These are phyloP conservation scores for Tylochromis polylepis DNA, from an alignment of 2,113 vertebrate genomes.

Conservation along the genomic window DNA sequence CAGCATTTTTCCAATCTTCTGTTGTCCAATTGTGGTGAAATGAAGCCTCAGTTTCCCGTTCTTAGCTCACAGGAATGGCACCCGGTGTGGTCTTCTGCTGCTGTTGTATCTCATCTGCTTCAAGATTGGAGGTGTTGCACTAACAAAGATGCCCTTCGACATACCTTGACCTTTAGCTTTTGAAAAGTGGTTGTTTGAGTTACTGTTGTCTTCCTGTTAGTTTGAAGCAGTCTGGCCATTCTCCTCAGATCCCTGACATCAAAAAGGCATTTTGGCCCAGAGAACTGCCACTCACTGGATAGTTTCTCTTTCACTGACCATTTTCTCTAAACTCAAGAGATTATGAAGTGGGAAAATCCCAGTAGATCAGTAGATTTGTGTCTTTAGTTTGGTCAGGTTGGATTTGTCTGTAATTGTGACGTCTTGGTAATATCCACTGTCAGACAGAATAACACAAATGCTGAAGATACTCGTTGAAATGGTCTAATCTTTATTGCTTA, in stretches of 20 bases:
- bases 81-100: background rate
- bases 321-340: background rate
- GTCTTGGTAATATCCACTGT: background rate
- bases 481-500: background rate
- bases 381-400: background rate
- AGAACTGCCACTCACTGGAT: background rate
- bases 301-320: rapidly evolving
- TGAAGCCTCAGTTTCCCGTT: background rate
- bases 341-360: background rate
- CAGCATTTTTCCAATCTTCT: background rate
- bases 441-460: background rate
- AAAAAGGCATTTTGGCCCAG: background rate
- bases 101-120: background rate
- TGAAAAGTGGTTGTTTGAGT: background rate
- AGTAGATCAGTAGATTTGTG: background rate
- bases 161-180: rapidly evolving
- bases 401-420: background rate
- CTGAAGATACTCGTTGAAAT: background rate
- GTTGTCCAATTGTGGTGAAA: background rate
- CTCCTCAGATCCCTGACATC: background rate
- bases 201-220: background rate
- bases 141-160: background rate
- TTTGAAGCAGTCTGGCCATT: background rate
- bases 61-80: background rate
- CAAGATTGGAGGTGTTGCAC: background rate